A percentile compares a stretch with the other conserved stretches of the same genome.
Conservation (phyloP, 2,888 invertebrate genomes). For the Isotomurus palustris region DNA sequence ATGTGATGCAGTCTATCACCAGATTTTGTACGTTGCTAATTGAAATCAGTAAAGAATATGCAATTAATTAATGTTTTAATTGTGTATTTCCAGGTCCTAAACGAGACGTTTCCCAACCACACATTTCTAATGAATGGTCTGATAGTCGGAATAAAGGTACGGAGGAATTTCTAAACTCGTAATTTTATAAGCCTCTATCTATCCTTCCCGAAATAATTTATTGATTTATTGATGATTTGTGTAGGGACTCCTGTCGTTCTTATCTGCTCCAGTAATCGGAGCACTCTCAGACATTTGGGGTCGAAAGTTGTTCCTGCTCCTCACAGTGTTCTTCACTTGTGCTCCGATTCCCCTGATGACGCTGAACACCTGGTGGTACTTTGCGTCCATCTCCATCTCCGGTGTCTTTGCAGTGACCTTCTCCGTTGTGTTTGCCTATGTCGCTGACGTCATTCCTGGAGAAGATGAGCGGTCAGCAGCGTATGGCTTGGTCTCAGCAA, state of each 20-base stretch:
- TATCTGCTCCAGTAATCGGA: conserved; percentile 94
- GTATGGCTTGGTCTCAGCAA: conserved; percentile 95
- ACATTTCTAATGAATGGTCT: conserved; percentile 99
- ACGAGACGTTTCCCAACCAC: conserved; percentile 96
- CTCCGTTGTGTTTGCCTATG: conserved; percentile 98
- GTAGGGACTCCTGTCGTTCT: conserved; percentile 89
- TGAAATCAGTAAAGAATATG: too few relatives aligned
- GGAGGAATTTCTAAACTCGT: too few relatives aligned
- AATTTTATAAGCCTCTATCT: too few relatives aligned
- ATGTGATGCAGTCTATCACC: background rate
- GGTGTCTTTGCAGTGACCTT: conserved; percentile 99
- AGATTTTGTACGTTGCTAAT: background rate
- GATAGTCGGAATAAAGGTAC: conserved; percentile 92
- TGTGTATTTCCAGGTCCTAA: conserved; percentile 65
- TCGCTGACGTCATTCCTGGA: conserved; percentile 87
- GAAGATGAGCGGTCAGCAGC: conserved; percentile 91
- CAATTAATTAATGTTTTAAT: background rate
- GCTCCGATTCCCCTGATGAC: conserved; percentile 98
- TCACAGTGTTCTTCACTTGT: conserved; percentile 98
- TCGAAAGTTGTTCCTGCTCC: conserved; percentile 52
- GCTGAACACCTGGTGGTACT: conserved; percentile 99
- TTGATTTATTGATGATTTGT: conserved; percentile 33
- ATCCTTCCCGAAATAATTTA: too few relatives aligned
- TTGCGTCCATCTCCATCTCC: conserved; percentile 97
- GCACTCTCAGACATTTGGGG: conserved; percentile 25